Evolutionary conservation across 2,888 invertebrate species (phyloP).

Genomic region (Pachycephus smyrnensis): DNA sequence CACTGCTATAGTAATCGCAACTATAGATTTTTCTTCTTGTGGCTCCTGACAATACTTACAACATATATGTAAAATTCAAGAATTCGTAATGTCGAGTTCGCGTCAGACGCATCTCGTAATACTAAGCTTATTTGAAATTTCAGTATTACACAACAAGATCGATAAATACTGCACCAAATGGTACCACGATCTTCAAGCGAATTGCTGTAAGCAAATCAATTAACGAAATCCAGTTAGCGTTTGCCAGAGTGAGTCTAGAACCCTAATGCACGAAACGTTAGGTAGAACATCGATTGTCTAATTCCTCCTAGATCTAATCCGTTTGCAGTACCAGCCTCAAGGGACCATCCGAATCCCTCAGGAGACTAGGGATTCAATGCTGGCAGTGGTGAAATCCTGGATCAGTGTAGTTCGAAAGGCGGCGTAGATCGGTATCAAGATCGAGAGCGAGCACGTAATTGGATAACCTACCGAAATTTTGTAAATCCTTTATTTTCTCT

Average conservation of each 20-base stretch:
- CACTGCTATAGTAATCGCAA: no score
- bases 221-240: conserved; percentile 49
- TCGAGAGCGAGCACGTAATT: background rate
- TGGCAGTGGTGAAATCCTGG: background rate
- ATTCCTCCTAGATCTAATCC: conserved; percentile 42
- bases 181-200: background rate
- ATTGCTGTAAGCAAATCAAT: conserved; percentile 36
- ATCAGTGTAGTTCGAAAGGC: background rate
- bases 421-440: background rate
- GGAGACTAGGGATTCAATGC: background rate
- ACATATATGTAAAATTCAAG: no score
- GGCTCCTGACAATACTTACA: no score
- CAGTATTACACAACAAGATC: background rate
- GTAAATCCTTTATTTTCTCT: background rate
- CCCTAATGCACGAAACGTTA: conserved; percentile 19
- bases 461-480: background rate
- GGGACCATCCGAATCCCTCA: conserved; percentile 10
- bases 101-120: no score
- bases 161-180: background rate
- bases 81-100: no score
- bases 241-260: conserved; percentile 26
- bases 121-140: background rate
- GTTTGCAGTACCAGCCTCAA: conserved; percentile 18
- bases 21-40: no score
- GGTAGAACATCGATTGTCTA: conserved; percentile 27